Base-by-base conservation (phyloP, 2,888 invertebrate genomes). In the Mechanitis messenoides region DNA sequence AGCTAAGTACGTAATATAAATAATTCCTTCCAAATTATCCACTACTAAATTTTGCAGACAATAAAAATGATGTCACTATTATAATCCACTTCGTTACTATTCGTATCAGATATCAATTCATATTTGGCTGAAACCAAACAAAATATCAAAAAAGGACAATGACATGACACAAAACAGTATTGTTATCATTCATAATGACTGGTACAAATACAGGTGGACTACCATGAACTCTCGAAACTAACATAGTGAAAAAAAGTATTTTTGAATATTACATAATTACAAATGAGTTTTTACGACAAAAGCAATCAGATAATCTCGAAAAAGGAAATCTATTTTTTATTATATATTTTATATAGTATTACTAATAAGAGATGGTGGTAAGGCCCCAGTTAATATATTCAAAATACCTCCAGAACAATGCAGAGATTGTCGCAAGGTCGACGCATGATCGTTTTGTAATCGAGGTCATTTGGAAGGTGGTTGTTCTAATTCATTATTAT, bases 361-460 rank as follows among this genome's bases (percentile, higher is more conserved):
- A 20, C 20, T 20, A 20, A 20, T 20, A 20, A 20, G 20, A 20
- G 20, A 20, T 20, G 20, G 20, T 20, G 20, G 20, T 20, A 20
- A 20, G 20, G 20, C 20, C 20, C 20, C 63, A 61, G 63, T 50
- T 66, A 64, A 64, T 66, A 59, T 65, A 68, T 66, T 60, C 69
- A 59, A 55, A 56, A 38, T 42, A 57, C 47, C 56, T 65, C 63
- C 62, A 38, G 58, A 61, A 68, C 69, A 69, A 68, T 64, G 65
- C 61, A 63, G 68, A 63, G 67, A 62, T 63, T 65, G 65, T 64
- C 58, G 62, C 67, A 69, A 68, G 69, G 69, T 64, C 66, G 64
- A 45, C 64, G 57, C 58, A 47, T 47, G 63, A 65, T 57, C 67
- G 50, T 35, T 56, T 50, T 59, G 55, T 47, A 61, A 59, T 46